Base-by-base conservation (phyloP, 2,888 invertebrate species). In the Blomia tropicalis region DNA sequence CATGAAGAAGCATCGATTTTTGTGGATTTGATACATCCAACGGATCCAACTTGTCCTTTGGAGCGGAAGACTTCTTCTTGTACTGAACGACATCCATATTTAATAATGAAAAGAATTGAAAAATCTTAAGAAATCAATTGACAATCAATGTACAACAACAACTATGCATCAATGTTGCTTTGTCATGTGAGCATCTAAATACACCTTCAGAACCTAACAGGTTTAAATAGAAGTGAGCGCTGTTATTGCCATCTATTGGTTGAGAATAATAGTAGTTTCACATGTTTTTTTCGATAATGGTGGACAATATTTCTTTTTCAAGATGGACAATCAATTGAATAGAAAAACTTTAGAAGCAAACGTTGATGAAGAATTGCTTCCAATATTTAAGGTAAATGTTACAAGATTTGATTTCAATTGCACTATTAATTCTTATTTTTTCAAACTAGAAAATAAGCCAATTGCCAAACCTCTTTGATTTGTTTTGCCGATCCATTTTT, bases 1-100 rank as follows among this genome's bases (percentile, higher is more conserved):
- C 51, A 47, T 47, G 51, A 47, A 47, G 51, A 47, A 47, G 51
- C 51, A 47, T 27, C 22, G 51, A 47, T n/a, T 47, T 47, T 47
- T 47, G 51, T 11, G 51, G 51, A 27, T 47, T 47, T 14, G 22
- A 7, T 11, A 11, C n/a, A 27, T 47, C 51, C 23, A 27, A 22
- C 7, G 51, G 51, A 19, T 47, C 27, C 23, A 47, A n/a, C 27
- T 47, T 47, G 51, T 47, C 51, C 11, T 14, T 11, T 11, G 7
- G 23, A n/a, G 7, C 22, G 7, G 51, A 11, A 19, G 22, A 25
- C 51, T 22, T 27, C 51, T 7, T 7, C 7, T 7, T n/a, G 22
- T 47, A 47, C 51, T 47, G 51, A 22, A 47, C 51, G 23, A n/a
- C n/a, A 11, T 47, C 51, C 27, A 25, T 22, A 11, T 36, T 36